Percentiles rank a stretch among this genome's conserved stretches.
These are phyloP conservation scores for Litocranius walleri DNA, from an alignment of 2,113 vertebrate genomes.

Conservation along the genomic window DNA sequence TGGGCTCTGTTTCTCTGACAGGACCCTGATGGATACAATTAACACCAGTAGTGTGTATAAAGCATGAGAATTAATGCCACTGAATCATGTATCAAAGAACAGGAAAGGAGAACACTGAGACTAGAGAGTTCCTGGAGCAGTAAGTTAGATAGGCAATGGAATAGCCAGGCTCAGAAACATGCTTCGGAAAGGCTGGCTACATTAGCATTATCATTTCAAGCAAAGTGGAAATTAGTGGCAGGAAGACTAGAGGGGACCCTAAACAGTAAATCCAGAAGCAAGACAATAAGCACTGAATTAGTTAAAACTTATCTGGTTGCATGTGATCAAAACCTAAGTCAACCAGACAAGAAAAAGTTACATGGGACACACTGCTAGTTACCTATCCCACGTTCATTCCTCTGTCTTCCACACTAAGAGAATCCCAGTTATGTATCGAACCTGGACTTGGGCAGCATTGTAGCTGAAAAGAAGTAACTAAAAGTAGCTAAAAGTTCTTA, in stretches of 20 bases:
- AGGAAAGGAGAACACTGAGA: neutral
- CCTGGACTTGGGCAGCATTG: neutral
- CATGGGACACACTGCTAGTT: neutral
- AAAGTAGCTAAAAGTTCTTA: neutral
- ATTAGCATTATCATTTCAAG: neutral
- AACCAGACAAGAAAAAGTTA: neutral
- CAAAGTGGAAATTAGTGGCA: neutral
- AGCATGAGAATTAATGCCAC: neutral
- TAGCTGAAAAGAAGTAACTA: neutral
- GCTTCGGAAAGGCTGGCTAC: neutral
- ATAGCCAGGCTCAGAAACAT: neutral
- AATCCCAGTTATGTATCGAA: neutral
- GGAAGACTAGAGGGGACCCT: neutral
- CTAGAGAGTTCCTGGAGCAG: neutral
- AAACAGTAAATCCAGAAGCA: neutral
- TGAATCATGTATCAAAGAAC: neutral
- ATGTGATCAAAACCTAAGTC: neutral
- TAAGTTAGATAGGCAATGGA: neutral
- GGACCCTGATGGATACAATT: neutral
- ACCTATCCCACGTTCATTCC: neutral
- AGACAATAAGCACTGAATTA: neutral
- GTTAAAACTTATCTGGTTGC: neutral
- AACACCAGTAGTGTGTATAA: neutral
- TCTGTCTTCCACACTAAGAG: neutral
- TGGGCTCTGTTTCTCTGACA: neutral